phyloP scores from a whole-genome alignment of 2,888 invertebrate species.

The Ceramica pisi region DNA sequence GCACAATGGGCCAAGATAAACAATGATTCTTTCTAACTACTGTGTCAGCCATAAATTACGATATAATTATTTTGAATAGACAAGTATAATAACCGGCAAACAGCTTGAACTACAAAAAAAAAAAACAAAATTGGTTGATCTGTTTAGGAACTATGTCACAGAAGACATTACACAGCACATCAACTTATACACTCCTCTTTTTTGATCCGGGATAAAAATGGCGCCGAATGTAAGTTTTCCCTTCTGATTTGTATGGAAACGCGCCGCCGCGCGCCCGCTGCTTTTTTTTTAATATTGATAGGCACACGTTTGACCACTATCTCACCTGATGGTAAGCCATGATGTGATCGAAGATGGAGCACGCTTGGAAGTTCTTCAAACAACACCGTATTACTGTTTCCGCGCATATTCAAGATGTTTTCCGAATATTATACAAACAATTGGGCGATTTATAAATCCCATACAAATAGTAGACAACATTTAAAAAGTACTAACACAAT shows the following conservation, averaged over 20 bases:
- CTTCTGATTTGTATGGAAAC: background rate
- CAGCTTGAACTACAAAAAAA: background rate
- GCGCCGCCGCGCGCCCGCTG: background rate
- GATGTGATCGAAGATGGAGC: too few relatives aligned
- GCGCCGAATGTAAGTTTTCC: background rate
- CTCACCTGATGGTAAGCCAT: too few relatives aligned
- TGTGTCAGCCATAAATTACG: background rate
- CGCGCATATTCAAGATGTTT: background rate
- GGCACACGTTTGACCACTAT: too few relatives aligned
- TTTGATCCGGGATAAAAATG: too few relatives aligned
- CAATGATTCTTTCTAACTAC: background rate
- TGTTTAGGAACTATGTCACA: too few relatives aligned
- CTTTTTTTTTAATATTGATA: too few relatives aligned
- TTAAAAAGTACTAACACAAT: background rate
- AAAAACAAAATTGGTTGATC: too few relatives aligned
- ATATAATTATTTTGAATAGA: conserved; percentile 13
- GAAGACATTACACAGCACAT: too few relatives aligned
- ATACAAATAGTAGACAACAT: background rate
- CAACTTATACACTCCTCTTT: too few relatives aligned
- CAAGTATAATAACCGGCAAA: background rate
- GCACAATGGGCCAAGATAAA: background rate
- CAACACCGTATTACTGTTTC: background rate
- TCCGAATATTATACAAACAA: too few relatives aligned
- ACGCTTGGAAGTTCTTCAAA: too few relatives aligned
- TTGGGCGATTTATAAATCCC: background rate